These are phyloP conservation scores for Choloepus didactylus DNA, from an alignment of 2,797 vertebrate genomes.

Conservation along the genomic window DNA sequence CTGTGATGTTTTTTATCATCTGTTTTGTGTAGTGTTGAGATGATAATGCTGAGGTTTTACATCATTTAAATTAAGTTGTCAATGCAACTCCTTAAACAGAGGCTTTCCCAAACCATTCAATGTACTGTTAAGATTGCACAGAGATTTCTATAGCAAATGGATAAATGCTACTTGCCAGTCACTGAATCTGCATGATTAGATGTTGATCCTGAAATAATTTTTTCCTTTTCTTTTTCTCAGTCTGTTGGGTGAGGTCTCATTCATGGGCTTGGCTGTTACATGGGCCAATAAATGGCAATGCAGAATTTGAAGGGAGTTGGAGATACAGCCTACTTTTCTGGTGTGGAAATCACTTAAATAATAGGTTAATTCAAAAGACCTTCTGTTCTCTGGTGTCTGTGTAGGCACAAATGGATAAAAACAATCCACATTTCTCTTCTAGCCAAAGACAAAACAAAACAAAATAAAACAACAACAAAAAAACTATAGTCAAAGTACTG, in stretches of 20 bases:
- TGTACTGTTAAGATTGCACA: conserved; percentile 50
- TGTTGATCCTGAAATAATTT: conserved; percentile 60
- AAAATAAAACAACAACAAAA: not conserved
- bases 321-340: not conserved
- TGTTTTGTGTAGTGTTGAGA: conserved; percentile 40
- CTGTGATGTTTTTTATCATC: conserved; percentile 9
- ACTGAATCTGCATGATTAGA: conserved; percentile 42
- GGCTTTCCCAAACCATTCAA: conserved; percentile 9
- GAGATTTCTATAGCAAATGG: conserved; percentile 60
- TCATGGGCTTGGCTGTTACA: conserved; percentile 6
- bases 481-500: conserved; percentile 1
- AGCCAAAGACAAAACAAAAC: not conserved
- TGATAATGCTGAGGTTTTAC: conserved; percentile 66
- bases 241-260: conserved; percentile 21
- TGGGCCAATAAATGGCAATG: not conserved
- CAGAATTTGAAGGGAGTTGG: conserved; percentile 46
- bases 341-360: conserved; percentile 27
- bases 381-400: conserved; percentile 27
- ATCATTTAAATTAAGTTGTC: conserved; percentile 69
- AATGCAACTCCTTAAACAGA: conserved; percentile 42
- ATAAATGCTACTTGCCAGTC: conserved; percentile 47
- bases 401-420: conserved; percentile 3
- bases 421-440: conserved; percentile 8
- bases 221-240: not conserved
- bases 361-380: conserved; percentile 25